Base-by-base conservation (phyloP, 1,140 invertebrate species). In the Anoplophora glabripennis region DNA sequence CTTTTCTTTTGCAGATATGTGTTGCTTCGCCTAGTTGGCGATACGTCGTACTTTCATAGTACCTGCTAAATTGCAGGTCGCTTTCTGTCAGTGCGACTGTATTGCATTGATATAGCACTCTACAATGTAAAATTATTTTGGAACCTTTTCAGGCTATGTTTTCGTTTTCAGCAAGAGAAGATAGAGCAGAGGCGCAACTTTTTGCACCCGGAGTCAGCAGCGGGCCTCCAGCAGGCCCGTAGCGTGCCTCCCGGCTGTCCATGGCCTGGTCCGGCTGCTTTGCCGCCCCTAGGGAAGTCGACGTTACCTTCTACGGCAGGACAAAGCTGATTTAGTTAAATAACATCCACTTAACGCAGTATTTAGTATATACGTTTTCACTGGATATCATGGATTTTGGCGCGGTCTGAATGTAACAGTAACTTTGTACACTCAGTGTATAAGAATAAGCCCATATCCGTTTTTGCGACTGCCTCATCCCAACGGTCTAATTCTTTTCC, bases 151-250 rank as follows among this genome's bases (percentile, higher is more conserved):
- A 8, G 36, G n/a, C 36, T 4, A 9, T 18, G 44, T 46, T 54
- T 59, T 42, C 40, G 1, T 4, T 33, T 61, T 61, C 15, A 76
- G 70, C 75, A 77, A 21, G 83, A 85, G 64, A 79, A 81, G 47
- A 81, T 87, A 63, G 88, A 90, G 67, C 88, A 90, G 70, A 78
- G 88, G 53, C 82, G 88, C 49, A 89, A 92, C 73, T 92, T 91
- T 78, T 81, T 93, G 46, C 90, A 93, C 76, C 90, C 90, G 36
- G 90, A 93, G 68, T 86, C 89, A 33, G 87, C 87, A 35, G 87
- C 86, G 73, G 79, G 60, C 52, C 78, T 67, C 67, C 80, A 64
- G 73, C 77, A 61, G 66, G 74, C 71, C 42, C 71, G 66, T 53
- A 77, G 68, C 67, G 75, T 67, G 53, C 73, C 55, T 53, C 73